These are phyloP conservation scores for Saturnia pavonia DNA, from an alignment of 2,888 invertebrate genomes.

Conservation along the genomic window DNA sequence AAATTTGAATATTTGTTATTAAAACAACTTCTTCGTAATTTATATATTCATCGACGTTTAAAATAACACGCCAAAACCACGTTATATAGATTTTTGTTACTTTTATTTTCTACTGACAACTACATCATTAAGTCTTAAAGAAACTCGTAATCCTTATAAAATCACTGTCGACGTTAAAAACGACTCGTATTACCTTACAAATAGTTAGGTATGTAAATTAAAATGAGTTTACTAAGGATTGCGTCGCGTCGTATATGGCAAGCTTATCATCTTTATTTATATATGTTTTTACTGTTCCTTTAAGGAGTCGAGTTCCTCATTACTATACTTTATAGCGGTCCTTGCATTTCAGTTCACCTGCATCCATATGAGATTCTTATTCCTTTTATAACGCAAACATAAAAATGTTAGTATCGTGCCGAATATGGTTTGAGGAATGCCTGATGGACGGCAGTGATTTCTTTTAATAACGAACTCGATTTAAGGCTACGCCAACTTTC, in stretches of 20 bases:
- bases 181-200: conserved; percentile 6
- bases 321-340: conserved; percentile 40
- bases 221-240: conserved; percentile 14
- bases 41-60: too few species aligned
- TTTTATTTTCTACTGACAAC: not conserved
- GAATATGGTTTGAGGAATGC: conserved; percentile 62
- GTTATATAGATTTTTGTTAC: not conserved
- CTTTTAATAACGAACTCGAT: conserved; percentile 67
- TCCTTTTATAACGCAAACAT: conserved; percentile 57
- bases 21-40: too few species aligned
- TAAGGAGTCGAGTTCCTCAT: conserved; percentile 41
- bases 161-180: conserved; percentile 5
- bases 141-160: conserved; percentile 4
- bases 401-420: conserved; percentile 65
- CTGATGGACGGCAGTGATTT: conserved; percentile 67
- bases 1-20: too few species aligned
- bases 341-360: conserved; percentile 46
- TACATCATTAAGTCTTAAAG: not conserved
- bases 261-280: conserved; percentile 24
- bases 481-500: conserved; percentile 73
- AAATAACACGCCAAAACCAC: too few species aligned
- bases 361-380: conserved; percentile 57
- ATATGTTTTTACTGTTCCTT: conserved; percentile 29
- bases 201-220: conserved; percentile 11
- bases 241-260: not conserved